Conservation (phyloP, 2,797 vertebrate species). For the Dermochelys coriacea region DNA sequence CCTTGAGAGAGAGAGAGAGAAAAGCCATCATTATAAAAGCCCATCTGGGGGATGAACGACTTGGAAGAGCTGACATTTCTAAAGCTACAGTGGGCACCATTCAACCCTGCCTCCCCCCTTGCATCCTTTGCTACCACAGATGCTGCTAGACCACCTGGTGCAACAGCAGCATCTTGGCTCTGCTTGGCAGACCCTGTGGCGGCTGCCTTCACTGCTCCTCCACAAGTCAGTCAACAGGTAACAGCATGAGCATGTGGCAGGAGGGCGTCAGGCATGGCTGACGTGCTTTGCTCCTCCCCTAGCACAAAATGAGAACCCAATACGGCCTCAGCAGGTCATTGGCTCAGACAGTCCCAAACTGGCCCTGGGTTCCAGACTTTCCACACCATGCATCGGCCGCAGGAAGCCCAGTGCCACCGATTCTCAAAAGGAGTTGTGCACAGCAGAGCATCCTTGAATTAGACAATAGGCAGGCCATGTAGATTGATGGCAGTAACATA, state of each 20-base stretch:
- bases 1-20: not conserved
- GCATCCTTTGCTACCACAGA: not conserved
- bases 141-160: not conserved
- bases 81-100: not conserved
- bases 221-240: not conserved
- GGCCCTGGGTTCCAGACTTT: not conserved
- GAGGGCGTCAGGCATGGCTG: accelerated
- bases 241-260: not conserved
- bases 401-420: not conserved
- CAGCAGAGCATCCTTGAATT: not conserved
- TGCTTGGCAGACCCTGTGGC: not conserved
- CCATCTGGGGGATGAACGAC: not conserved
- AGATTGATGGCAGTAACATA: not conserved
- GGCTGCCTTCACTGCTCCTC: not conserved
- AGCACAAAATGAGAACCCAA: not conserved
- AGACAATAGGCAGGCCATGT: not conserved
- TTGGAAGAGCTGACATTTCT: accelerated
- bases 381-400: not conserved
- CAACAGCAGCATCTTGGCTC: not conserved
- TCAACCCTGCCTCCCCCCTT: accelerated
- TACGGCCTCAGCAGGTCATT: no score
- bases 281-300: not conserved
- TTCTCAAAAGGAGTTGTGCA: not conserved
- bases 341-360: not conserved
- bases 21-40: not conserved